Percentiles rank a stretch among this genome's conserved stretches.
Evolutionary conservation across 2,888 invertebrate species (phyloP).

Genomic region (Smittia aterrima): DNA sequence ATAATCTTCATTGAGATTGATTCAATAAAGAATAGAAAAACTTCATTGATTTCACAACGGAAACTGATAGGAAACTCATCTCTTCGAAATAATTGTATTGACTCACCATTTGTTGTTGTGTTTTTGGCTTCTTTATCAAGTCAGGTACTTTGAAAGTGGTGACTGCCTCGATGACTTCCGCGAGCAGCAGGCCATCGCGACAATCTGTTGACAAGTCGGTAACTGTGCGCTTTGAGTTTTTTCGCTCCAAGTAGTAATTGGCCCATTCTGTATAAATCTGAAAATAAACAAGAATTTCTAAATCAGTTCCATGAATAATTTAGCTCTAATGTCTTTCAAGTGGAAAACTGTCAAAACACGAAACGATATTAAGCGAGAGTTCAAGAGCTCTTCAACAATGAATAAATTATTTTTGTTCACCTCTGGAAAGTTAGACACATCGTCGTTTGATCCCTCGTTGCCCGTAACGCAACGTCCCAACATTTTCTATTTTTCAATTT

Average conservation of each 20-base stretch:
- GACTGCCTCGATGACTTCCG: conserved; percentile 93
- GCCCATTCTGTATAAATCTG: conserved; percentile 99
- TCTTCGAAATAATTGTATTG: background rate
- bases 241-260: conserved; percentile 93
- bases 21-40: background rate
- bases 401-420: conserved; percentile 15
- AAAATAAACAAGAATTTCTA: conserved; percentile 45
- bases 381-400: background rate
- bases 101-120: conserved; percentile 90
- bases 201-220: conserved; percentile 85
- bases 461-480: conserved; percentile 55
- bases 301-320: background rate
- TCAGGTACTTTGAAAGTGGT: conserved; percentile 73
- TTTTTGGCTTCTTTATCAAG: conserved; percentile 81
- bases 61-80: background rate
- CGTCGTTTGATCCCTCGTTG: conserved; percentile 71
- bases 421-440: conserved; percentile 55
- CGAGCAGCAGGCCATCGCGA: conserved; percentile 86
- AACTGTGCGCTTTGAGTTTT: conserved; percentile 80
- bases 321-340: conserved; percentile 1
- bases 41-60: background rate
- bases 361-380: conserved; percentile 11
- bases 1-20: background rate
- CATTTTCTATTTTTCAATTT: conserved; percentile 46
- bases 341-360: conserved; percentile 32